These are phyloP conservation scores for Syrmaticus mikado DNA, from an alignment of 2,113 vertebrate species.

Conservation along the genomic window DNA sequence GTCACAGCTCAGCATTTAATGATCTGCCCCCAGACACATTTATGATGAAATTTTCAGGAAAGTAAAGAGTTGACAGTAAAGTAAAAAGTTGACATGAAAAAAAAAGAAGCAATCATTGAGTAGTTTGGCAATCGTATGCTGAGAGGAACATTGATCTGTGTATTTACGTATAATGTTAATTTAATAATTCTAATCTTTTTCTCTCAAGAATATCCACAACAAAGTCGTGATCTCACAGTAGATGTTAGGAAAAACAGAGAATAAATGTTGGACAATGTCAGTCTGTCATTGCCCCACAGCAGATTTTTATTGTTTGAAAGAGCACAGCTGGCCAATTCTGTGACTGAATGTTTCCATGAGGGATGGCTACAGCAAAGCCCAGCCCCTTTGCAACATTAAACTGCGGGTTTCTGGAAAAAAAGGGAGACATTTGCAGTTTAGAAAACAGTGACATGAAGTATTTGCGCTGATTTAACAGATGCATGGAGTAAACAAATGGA, in stretches of 20 bases:
- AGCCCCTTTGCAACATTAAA: not conserved
- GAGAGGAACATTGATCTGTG: not conserved
- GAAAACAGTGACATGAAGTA: not conserved
- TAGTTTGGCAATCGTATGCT: not conserved
- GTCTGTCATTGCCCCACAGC: slow-evolving; percentile 2
- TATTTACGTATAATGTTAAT: slow-evolving; percentile 27
- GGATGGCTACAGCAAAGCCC: not conserved
- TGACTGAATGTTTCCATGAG: not conserved
- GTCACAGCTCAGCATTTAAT: slow-evolving; percentile 67
- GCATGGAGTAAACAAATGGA: slow-evolving; percentile 11
- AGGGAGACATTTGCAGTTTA: not conserved
- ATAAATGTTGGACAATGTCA: not conserved
- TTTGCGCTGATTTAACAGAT: slow-evolving; percentile 7
- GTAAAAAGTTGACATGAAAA: not conserved
- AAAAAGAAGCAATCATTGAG: slow-evolving; percentile 3
- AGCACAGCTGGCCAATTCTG: not conserved
- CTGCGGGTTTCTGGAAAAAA: not conserved
- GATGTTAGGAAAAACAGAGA: slow-evolving; percentile 5
- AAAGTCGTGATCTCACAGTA: slow-evolving; percentile 2
- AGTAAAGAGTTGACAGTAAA: slow-evolving; percentile 33
- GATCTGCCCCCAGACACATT: slow-evolving; percentile 63
- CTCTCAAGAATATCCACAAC: not conserved
- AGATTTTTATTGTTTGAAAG: not conserved
- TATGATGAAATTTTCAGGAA: slow-evolving; percentile 52
- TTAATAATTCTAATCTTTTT: not conserved